Evolutionary conservation across 1,140 invertebrate genomes (phyloP).

Genomic region (Helicoverpa zea): DNA sequence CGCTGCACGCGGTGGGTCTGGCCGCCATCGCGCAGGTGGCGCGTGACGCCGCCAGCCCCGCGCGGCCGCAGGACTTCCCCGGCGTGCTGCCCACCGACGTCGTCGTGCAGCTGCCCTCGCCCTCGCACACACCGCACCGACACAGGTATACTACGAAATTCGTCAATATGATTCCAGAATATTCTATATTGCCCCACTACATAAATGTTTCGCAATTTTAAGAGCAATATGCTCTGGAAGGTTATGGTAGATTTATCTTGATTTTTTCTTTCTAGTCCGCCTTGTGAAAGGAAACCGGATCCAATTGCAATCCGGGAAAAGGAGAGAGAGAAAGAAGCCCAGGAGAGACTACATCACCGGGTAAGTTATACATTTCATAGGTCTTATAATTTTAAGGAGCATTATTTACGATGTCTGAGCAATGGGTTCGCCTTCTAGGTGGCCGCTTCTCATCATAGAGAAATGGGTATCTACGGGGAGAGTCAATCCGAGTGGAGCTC

Average conservation of each 20-base stretch:
- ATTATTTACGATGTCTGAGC: background rate
- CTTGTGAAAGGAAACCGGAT: constrained; percentile 74
- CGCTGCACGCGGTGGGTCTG: constrained; percentile 88
- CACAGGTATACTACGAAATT: constrained; percentile 27
- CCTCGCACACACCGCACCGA: constrained; percentile 67
- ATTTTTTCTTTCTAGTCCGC: constrained; percentile 65
- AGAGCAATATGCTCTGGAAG: too few species aligned
- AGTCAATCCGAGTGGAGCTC: constrained; percentile 93
- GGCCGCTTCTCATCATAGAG: constrained; percentile 76
- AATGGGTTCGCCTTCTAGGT: constrained; percentile 57
- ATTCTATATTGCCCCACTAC: too few species aligned
- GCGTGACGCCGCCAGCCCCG: constrained; percentile 72
- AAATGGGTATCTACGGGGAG: constrained; percentile 85
- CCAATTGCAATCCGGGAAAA: constrained; percentile 72
- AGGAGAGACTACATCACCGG: constrained; percentile 79
- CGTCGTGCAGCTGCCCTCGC: constrained; percentile 82
- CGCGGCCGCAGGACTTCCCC: constrained; percentile 84
- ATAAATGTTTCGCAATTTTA: too few species aligned
- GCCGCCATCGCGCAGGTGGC: constrained; percentile 89
- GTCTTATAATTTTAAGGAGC: background rate
- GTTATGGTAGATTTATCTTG: background rate
- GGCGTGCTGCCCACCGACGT: constrained; percentile 85
- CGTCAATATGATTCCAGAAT: too few species aligned
- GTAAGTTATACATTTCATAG: constrained; percentile 55
- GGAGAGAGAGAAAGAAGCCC: constrained; percentile 69